These are phyloP conservation scores for Lepisosteus oculatus DNA, from an alignment of 2,113 vertebrate genomes.

Conservation along the genomic window DNA sequence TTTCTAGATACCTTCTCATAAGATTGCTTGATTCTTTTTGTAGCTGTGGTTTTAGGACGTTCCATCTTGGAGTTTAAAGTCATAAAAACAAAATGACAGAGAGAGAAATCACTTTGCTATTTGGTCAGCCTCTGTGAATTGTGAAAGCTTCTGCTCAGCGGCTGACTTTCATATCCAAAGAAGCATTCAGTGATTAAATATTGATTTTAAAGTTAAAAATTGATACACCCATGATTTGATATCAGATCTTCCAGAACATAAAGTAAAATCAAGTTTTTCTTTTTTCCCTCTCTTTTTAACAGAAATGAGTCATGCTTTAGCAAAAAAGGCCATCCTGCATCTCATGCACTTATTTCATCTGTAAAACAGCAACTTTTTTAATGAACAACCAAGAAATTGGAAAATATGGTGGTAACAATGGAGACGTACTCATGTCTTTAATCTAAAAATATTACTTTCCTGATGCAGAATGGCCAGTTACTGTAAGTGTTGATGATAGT, in stretches of 20 bases:
- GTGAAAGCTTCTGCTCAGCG: constrained; percentile 24
- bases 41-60: too few relatives aligned
- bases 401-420: constrained; percentile 31
- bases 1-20: too few relatives aligned
- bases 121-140: constrained; percentile 26
- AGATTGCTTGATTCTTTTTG: too few relatives aligned
- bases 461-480: constrained; percentile 27
- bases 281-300: constrained; percentile 17
- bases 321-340: constrained; percentile 6
- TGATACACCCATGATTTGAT: constrained; percentile 41
- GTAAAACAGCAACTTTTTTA: constrained; percentile 7
- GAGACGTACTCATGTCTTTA: constrained; percentile 31
- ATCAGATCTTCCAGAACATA: constrained; percentile 30
- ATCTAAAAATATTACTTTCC: constrained; percentile 37
- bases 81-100: constrained; percentile 22
- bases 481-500: constrained; percentile 28
- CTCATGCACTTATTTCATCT: neutral
- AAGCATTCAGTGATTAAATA: constrained; percentile 47
- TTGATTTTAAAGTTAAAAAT: constrained; percentile 37
- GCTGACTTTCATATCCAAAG: constrained; percentile 10
- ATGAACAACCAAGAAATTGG: constrained; percentile 28
- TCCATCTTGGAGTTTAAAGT: too few relatives aligned
- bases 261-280: constrained; percentile 27
- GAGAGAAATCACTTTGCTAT: constrained; percentile 33
- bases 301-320: constrained; percentile 20